Evolutionary conservation across 2,888 invertebrate genomes (phyloP), one percentile per base, ranked within the genome.

Genomic region (Rhamnusium bicolor): DNA sequence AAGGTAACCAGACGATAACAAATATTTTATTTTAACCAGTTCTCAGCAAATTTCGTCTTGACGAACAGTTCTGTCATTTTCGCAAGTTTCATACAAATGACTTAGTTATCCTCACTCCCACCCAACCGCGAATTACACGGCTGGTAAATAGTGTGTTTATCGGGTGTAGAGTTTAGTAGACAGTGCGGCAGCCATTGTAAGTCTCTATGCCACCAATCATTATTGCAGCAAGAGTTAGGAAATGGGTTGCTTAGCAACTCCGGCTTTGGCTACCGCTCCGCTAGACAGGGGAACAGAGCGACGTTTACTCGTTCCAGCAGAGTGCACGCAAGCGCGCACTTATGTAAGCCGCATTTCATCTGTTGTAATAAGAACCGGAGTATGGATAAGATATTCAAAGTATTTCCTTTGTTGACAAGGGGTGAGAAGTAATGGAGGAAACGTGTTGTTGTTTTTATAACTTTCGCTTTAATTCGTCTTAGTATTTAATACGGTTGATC

Each of bases 131-230:
- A 29, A 51, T 49, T 29, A 40, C 51, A 62, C 58, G 46, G 75
- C 71, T 78, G 79, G 79, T 82, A 83, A 85, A 85, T 83, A 82
- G 84, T 80, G 84, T 85, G 84, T 84, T 87, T 86, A 87, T 86
- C 85, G 86, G 83, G 84, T 84, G 84, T 81, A 84, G 81, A 83
- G 83, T 76, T 70, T 70, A 65, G 69, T 71, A 83, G 82, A 85
- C 84, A 79, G 80, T 78, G 75, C 79, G 86, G 87, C 88, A 85
- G 87, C 87, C 88, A 88, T 88, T 88, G 88, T 86, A 84, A 86
- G 86, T 84, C 84, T 85, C 84, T 83, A 82, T 83, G 85, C 87
- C 86, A 87, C 88, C 88, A 87, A 88, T 88, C 88, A 87, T 88
- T 88, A 87, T 84, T 85, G 86, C 86, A 82, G 87, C 86, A 86